These are phyloP conservation scores for Atopsyche davidsoni DNA, from an alignment of 1,140 invertebrate genomes.

Conservation along the genomic window DNA sequence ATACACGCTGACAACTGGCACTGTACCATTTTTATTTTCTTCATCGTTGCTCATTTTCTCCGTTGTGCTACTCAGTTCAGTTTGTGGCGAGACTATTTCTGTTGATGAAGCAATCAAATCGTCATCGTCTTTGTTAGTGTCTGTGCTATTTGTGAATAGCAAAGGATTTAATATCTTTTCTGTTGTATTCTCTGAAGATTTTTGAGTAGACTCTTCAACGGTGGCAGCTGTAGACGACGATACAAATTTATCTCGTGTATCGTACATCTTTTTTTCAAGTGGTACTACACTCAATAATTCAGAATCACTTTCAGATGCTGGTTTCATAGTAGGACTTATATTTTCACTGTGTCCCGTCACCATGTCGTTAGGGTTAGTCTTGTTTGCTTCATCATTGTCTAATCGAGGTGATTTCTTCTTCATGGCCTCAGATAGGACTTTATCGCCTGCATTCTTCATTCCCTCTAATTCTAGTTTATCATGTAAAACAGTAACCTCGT, in stretches of 20 bases:
- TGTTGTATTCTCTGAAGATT: no score
- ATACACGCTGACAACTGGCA: no score
- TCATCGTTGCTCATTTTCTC: no score
- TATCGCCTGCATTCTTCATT: constrained; percentile 5
- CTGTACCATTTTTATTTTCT: no score
- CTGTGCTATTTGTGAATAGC: constrained; percentile 30
- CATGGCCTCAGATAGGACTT: constrained; percentile 9
- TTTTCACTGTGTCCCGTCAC: constrained; percentile 20
- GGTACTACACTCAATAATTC: constrained; percentile 24
- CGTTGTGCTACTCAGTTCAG: no score
- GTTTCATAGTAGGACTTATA: constrained; percentile 12
- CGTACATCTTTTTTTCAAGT: constrained; percentile 31
- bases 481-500: constrained; percentile 11
- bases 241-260: constrained; percentile 27
- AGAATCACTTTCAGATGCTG: constrained; percentile 23
- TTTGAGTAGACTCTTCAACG: no score
- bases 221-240: no score
- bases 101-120: constrained; percentile 27
- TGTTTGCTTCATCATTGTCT: constrained; percentile 38
- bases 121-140: constrained; percentile 16
- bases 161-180: background rate
- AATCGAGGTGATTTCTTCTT: constrained; percentile 29
- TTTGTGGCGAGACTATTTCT: constrained; percentile 15
- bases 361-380: constrained; percentile 34
- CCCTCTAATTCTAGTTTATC: background rate